phyloP scores from a whole-genome alignment of 1,140 invertebrate genomes.

The Leptinotarsa defecta region DNA sequence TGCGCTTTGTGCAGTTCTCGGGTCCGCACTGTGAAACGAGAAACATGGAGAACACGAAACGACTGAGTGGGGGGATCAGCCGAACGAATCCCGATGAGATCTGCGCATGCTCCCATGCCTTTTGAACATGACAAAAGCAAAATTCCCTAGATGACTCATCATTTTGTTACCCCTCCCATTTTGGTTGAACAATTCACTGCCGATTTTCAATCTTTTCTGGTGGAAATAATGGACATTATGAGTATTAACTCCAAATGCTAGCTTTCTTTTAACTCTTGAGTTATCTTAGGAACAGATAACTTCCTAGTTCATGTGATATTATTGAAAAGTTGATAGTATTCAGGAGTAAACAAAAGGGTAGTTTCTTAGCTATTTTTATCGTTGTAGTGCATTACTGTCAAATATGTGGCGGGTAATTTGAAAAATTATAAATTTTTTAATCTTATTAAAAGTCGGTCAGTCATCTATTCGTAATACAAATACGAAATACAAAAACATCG shows the following conservation, averaged over 20 bases:
- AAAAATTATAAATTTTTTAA: too few species aligned
- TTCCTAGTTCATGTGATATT: background rate
- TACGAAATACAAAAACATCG: too few species aligned
- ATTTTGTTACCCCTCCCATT: constrained; percentile 6
- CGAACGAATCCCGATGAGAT: constrained; percentile 46
- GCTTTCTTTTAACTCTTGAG: background rate
- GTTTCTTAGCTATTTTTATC: background rate
- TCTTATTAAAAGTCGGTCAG: too few species aligned
- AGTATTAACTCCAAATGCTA: too few species aligned
- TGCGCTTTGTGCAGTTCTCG: constrained; percentile 56
- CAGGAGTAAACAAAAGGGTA: too few species aligned
- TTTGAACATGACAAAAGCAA: constrained; percentile 34
- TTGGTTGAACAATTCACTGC: background rate
- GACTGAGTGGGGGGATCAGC: constrained; percentile 55
- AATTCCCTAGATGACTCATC: constrained; percentile 38
- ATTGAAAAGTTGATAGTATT: background rate
- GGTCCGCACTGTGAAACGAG: constrained; percentile 56
- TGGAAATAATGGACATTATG: too few species aligned
- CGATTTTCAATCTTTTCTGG: too few species aligned
- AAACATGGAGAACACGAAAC: constrained; percentile 57
- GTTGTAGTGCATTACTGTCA: background rate
- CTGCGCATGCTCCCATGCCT: constrained; percentile 44
- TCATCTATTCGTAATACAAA: too few species aligned
- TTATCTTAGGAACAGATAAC: background rate
- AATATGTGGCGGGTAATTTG: background rate